phyloP scores from a whole-genome alignment of 1,140 invertebrate species.

The Saxidomus purpurata region DNA sequence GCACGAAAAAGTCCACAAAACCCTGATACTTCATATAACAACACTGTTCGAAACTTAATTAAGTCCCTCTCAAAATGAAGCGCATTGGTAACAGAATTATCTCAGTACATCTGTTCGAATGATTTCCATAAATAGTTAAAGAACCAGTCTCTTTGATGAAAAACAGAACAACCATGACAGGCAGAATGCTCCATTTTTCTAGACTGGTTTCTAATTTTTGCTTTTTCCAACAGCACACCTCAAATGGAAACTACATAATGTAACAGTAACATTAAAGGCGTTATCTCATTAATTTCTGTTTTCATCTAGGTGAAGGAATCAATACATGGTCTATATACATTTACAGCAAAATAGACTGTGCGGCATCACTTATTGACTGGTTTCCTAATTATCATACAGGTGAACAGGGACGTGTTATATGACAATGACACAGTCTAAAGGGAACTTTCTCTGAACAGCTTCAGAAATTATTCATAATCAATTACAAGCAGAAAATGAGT shows the following conservation, averaged over 20 bases:
- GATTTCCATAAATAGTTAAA: constrained; percentile 42
- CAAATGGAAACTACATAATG: background rate
- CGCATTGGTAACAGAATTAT: constrained; percentile 10
- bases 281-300: constrained; percentile 45
- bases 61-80: background rate
- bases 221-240: background rate
- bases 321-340: constrained; percentile 24
- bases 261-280: background rate
- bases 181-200: background rate
- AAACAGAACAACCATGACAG: background rate
- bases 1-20: background rate
- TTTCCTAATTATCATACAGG: constrained; percentile 16
- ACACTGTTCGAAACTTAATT: background rate
- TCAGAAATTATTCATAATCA: constrained; percentile 19
- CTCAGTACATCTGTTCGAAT: constrained; percentile 30
- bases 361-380: constrained; percentile 18
- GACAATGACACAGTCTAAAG: background rate
- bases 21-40: background rate
- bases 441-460: background rate
- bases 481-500: constrained; percentile 1
- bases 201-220: background rate
- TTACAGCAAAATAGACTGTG: background rate
- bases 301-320: constrained; percentile 19
- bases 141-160: background rate
- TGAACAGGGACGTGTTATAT: background rate